These are phyloP conservation scores for Koerneria pararmatus DNA, from an alignment of 2,888 invertebrate species.

Conservation along the genomic window DNA sequence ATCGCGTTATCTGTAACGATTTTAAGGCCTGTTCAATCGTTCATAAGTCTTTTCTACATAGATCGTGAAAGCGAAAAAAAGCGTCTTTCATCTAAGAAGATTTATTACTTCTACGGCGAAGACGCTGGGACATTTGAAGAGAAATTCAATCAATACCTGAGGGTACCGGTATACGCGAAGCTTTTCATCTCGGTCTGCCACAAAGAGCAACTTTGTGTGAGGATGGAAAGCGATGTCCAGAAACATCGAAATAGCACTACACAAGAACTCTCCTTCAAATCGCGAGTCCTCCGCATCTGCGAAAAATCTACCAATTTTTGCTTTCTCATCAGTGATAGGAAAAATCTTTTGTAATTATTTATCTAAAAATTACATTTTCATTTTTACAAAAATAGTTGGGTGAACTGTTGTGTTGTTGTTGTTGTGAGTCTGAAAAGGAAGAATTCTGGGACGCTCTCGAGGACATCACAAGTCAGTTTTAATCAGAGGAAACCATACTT, in stretches of 20 bases:
- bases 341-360: not conserved
- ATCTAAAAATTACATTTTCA: not conserved
- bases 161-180: constrained; percentile 44
- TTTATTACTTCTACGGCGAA: not conserved
- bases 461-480: no score
- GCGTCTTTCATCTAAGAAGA: not conserved
- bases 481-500: no score
- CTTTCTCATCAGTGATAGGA: not conserved
- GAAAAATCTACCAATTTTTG: not conserved
- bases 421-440: no score
- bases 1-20: no score
- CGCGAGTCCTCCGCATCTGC: constrained; percentile 22
- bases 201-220: constrained; percentile 31
- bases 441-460: no score
- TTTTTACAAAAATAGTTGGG: not conserved
- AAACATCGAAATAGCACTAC: constrained; percentile 44
- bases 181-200: constrained; percentile 50
- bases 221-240: constrained; percentile 37
- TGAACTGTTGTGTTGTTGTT: no score
- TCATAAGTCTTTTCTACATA: no score
- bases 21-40: no score
- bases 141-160: constrained; percentile 22
- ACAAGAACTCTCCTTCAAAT: constrained; percentile 30
- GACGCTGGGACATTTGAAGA: not conserved
- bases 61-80: no score